These are phyloP conservation scores for Limnephilus lunatus DNA, from an alignment of 2,888 invertebrate species.

Conservation along the genomic window DNA sequence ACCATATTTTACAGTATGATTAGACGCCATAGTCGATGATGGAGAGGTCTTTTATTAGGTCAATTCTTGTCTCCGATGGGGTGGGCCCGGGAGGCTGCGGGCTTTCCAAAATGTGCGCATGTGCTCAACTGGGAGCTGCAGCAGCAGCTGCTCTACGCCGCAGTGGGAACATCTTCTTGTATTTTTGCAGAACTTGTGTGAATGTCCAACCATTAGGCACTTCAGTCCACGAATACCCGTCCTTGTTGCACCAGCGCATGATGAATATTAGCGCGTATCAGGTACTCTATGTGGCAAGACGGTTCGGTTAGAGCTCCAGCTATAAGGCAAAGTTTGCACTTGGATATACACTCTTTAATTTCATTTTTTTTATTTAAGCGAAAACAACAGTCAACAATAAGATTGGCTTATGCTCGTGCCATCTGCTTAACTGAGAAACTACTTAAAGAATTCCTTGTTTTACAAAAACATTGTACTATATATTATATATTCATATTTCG, in stretches of 20 bases:
- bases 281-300: background rate
- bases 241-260: background rate
- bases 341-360: background rate
- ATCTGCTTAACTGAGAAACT: too few relatives aligned
- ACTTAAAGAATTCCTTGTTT: too few relatives aligned
- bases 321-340: background rate
- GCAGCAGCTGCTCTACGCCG: background rate
- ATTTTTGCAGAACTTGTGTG: background rate
- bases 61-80: background rate
- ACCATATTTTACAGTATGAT: background rate
- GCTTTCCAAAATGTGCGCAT: background rate
- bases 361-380: background rate
- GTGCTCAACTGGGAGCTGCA: background rate
- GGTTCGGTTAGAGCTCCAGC: background rate
- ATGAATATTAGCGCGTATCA: background rate
- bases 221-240: background rate
- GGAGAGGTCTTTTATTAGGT: background rate
- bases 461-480: too few relatives aligned
- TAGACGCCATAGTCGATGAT: background rate
- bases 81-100: background rate
- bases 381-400: too few relatives aligned
- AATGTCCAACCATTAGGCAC: background rate
- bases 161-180: background rate
- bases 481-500: too few relatives aligned
- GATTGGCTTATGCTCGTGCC: too few relatives aligned